A percentile compares a stretch with the other conserved stretches of the same genome.
Conservation (phyloP, 2,113 vertebrate genomes). For the Amblyopsis rosae region DNA sequence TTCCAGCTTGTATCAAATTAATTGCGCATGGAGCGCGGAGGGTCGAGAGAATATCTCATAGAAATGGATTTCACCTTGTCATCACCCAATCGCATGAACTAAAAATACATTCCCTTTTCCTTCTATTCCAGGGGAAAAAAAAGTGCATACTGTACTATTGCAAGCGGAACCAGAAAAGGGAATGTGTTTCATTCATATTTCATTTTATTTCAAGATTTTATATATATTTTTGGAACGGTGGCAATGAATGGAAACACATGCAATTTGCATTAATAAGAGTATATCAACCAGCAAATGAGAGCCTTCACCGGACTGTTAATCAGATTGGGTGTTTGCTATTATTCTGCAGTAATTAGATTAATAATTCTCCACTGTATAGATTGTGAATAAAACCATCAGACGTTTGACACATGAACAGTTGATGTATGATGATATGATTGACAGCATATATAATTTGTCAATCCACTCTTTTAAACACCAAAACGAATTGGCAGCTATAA, state of each 20-base stretch:
- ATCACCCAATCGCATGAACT: constrained; percentile 52
- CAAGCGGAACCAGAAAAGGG: constrained; percentile 20
- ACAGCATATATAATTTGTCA: too few species aligned
- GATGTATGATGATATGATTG: too few species aligned
- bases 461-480: too few species aligned
- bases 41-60: constrained; percentile 58
- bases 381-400: too few species aligned
- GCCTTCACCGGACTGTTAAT: constrained; percentile 25
- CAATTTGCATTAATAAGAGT: constrained; percentile 36
- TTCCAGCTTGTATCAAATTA: constrained; percentile 72
- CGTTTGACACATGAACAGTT: too few species aligned
- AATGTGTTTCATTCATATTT: constrained; percentile 29
- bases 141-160: constrained; percentile 21
- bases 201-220: constrained; percentile 38
- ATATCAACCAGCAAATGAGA: constrained; percentile 23
- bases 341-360: constrained; percentile 4
- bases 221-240: constrained; percentile 4
- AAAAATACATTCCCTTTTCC: constrained; percentile 42
- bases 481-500: neutral
- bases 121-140: constrained; percentile 18
- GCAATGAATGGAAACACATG: neutral
- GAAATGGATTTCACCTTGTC: constrained; percentile 66
- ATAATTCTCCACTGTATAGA: too few species aligned
- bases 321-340: constrained; percentile 26
- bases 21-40: constrained; percentile 63